Base-by-base conservation (phyloP, 2,797 vertebrate species). In the Sebastiscus tertius region DNA sequence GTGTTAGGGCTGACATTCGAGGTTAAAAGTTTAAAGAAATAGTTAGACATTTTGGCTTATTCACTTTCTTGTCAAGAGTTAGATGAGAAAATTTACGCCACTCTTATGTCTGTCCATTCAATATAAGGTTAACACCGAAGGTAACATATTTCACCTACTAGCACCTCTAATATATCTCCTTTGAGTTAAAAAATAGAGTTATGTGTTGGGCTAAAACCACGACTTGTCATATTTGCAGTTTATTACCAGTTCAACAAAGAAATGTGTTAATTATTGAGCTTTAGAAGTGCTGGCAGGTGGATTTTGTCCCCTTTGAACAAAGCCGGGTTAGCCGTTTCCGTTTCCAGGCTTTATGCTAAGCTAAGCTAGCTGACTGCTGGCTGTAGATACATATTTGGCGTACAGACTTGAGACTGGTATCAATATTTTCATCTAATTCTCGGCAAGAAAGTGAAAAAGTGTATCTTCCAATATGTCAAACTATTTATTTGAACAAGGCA, bases 401-500 rank as follows among this genome's bases (percentile, higher is more conserved):
- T 49, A 46, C 7, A 46, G 13, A 67, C 14, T 61, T n/a, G n/a
- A 56, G 12, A 56, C 11, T 16, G 11, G 70, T 16, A 34, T 75
- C 31, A 71, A 68, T 79, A 14, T 69, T 75, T 34, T 65, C 29
- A 52, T 39, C 2, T 5, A 68, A 61, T 34, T 14, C 34, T 42
- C 1, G 0, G 11, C n/a, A 68, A 83, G 49, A 64, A 74, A 63
- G 46, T 7, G 4, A 81, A 80, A 26, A 29, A 2, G 2, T 11
- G 0, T 2, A 49, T 77, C 42, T 77, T 81, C 54, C 14, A 54
- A n/a, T 80, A 72, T 72, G 52, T 79, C 26, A 3, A 80, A 73
- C 52, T 33, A 56, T 80, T 70, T 4, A 34, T 60, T n/a, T 55
- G 18, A 79, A 87, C 65, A 83, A 85, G 83, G 76, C 76, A 87